Evolutionary conservation across 2,113 vertebrate genomes (phyloP).

Genomic region (Urocynchramus pylzowi): DNA sequence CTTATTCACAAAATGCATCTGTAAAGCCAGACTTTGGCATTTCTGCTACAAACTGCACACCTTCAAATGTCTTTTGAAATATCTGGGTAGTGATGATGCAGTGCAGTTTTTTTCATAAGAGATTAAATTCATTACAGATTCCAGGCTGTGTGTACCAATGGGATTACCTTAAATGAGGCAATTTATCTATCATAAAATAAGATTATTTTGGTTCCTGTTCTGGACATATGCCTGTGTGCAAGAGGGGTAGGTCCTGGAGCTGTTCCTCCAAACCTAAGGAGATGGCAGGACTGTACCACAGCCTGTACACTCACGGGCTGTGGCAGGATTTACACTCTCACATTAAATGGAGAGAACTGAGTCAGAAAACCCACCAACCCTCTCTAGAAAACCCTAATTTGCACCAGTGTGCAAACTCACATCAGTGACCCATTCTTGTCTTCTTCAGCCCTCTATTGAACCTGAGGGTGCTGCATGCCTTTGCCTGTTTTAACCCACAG

Average conservation of each 20-base stretch:
- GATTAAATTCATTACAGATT: background rate
- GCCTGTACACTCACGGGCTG: fast-evolving
- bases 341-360: background rate
- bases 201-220: background rate
- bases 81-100: background rate
- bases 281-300: background rate
- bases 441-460: background rate
- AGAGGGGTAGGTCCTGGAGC: background rate
- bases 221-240: background rate
- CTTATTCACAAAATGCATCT: background rate
- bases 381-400: background rate
- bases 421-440: background rate
- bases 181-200: background rate
- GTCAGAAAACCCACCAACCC: background rate
- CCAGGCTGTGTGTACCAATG: background rate
- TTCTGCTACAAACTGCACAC: background rate
- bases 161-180: background rate
- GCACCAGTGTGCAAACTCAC: background rate
- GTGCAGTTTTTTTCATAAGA: background rate
- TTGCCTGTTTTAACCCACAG: background rate
- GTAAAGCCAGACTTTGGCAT: background rate
- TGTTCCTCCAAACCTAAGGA: background rate
- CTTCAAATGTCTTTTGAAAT: background rate
- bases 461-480: background rate
- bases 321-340: background rate